Conservation (phyloP, 2,113 vertebrate genomes). For the Murina feae region DNA sequence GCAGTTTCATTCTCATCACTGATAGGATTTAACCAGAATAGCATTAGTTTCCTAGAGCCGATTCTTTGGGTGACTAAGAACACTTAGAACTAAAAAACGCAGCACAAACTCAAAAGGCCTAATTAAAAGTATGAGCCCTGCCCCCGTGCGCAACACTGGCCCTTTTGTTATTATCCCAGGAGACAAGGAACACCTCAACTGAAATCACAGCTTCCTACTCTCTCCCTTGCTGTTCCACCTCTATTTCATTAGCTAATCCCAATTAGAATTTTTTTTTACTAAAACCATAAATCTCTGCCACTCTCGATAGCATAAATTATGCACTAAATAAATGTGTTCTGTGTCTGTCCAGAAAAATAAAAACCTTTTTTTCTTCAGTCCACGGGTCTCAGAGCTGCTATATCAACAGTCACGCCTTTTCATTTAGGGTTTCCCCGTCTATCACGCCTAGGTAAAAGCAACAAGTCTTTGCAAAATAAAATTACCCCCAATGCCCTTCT, state of each 20-base stretch:
- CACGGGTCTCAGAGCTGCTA: not conserved
- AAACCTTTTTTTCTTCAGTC: not conserved
- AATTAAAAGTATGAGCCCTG: not conserved
- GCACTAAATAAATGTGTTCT: not conserved
- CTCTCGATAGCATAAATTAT: not conserved
- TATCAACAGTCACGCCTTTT: not conserved
- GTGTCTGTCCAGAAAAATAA: not conserved
- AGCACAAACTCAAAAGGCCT: not conserved
- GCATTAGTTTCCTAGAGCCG: not conserved
- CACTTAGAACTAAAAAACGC: not conserved
- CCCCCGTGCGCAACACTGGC: not conserved
- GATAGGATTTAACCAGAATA: not conserved
- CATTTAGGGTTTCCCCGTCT: not conserved
- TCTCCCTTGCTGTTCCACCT: not conserved
- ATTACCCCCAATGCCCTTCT: not conserved
- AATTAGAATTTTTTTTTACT: constrained; percentile 27
- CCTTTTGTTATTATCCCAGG: not conserved
- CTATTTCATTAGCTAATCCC: constrained; percentile 45
- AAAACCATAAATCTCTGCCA: constrained; percentile 17
- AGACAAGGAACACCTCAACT: not conserved
- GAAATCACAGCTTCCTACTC: not conserved
- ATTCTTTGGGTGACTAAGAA: not conserved
- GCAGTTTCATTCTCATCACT: not conserved
- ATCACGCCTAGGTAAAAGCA: not conserved
- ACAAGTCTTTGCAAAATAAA: not conserved